phyloP scores from a whole-genome alignment of 2,888 invertebrate species.

The Diarsia dahlii region DNA sequence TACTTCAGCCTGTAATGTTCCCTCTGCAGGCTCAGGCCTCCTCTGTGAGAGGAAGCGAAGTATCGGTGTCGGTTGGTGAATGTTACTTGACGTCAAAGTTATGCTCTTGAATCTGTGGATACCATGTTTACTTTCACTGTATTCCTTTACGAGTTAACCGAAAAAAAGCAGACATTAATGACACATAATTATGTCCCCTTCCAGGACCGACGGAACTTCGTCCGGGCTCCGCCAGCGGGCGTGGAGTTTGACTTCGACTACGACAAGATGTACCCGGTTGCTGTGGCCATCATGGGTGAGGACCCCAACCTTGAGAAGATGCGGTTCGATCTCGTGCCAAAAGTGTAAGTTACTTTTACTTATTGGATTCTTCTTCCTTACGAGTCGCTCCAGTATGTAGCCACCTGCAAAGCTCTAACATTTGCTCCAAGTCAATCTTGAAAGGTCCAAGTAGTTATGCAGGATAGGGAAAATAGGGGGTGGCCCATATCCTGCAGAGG shows the following conservation, averaged over 20 bases:
- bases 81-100: neutral
- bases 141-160: neutral
- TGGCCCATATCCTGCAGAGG: too few species aligned
- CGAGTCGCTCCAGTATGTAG: too few species aligned
- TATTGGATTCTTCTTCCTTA: neutral
- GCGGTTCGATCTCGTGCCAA: conserved; percentile 99
- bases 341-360: conserved; percentile 94
- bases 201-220: conserved; percentile 99
- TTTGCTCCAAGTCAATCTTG: too few species aligned
- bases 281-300: conserved; percentile 98
- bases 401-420: too few species aligned
- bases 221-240: conserved; percentile 98
- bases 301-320: conserved; percentile 99
- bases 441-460: too few species aligned
- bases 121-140: neutral
- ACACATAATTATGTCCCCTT: conserved; percentile 43
- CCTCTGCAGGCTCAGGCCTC: neutral
- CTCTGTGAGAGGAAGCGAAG: neutral
- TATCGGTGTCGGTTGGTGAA: neutral
- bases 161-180: neutral
- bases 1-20: neutral
- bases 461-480: too few species aligned
- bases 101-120: neutral
- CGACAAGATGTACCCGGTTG: conserved; percentile 97
- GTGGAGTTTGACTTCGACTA: conserved; percentile 99